These are phyloP conservation scores for Gobius niger DNA, from an alignment of 2,113 vertebrate genomes.

Conservation along the genomic window DNA sequence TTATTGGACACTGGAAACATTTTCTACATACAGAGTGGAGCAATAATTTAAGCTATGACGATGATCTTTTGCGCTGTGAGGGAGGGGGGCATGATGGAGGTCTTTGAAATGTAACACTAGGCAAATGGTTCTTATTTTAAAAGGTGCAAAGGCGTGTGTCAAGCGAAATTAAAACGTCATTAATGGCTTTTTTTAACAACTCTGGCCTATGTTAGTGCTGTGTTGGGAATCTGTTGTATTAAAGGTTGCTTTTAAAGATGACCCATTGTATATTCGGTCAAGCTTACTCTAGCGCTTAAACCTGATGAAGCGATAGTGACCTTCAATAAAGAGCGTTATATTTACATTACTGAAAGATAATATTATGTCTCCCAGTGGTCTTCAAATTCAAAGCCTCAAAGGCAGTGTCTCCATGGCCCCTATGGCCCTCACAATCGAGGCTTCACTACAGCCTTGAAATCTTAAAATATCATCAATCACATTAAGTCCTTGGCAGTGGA, in stretches of 20 bases:
- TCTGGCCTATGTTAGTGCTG: neutral
- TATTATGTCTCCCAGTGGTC: conserved; percentile 7
- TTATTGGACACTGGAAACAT: too few species aligned
- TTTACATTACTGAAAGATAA: conserved; percentile 12
- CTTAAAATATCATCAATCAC: neutral
- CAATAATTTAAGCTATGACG: too few species aligned
- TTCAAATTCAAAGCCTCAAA: neutral
- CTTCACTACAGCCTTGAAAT: neutral
- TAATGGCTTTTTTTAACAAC: neutral
- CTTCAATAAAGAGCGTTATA: neutral
- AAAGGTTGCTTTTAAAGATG: too few species aligned
- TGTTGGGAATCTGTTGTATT: neutral
- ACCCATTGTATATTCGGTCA: too few species aligned
- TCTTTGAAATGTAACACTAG: neutral
- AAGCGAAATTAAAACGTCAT: neutral
- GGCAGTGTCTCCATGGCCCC: neutral
- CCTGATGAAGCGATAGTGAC: neutral
- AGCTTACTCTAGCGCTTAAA: neutral
- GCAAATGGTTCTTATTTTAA: neutral
- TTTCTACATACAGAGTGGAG: too few species aligned
- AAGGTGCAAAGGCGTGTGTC: neutral
- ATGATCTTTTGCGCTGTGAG: neutral
- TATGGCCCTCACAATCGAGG: neutral
- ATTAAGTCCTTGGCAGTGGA: neutral
- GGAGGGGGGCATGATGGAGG: neutral